Conservation (phyloP, 2,113 vertebrate species). For the Ceyx cyanopectus region DNA sequence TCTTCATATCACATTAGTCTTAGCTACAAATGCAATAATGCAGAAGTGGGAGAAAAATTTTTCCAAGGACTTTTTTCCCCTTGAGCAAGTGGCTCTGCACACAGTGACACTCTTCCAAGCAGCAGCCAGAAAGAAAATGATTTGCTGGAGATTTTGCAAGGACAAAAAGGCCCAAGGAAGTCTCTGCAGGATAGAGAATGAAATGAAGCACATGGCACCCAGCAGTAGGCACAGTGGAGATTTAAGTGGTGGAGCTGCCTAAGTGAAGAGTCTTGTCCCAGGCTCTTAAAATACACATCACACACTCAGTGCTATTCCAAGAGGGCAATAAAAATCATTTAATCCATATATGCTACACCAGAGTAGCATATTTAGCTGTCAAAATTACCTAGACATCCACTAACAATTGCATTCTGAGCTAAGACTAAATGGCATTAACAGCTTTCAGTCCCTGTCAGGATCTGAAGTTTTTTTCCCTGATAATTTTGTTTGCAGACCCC, state of each 20-base stretch:
- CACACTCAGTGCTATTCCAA: background rate
- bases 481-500: background rate
- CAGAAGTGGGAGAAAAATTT: background rate
- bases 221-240: background rate
- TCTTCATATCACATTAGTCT: background rate
- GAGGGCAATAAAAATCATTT: background rate
- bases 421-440: background rate
- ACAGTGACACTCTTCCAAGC: background rate
- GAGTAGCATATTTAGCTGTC: background rate
- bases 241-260: background rate
- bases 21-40: background rate
- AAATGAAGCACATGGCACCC: background rate
- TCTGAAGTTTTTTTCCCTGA: background rate
- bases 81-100: background rate
- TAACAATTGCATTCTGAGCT: rapidly evolving
- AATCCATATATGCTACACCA: background rate
- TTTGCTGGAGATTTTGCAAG: background rate
- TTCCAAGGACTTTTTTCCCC: background rate
- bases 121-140: background rate
- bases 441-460: background rate
- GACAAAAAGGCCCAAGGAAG: background rate
- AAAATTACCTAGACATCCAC: background rate
- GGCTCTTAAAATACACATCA: rapidly evolving
- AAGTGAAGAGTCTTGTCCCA: background rate
- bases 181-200: background rate